These are phyloP conservation scores for Aspidiotus destructor DNA, from an alignment of 2,888 invertebrate species.

Conservation along the genomic window DNA sequence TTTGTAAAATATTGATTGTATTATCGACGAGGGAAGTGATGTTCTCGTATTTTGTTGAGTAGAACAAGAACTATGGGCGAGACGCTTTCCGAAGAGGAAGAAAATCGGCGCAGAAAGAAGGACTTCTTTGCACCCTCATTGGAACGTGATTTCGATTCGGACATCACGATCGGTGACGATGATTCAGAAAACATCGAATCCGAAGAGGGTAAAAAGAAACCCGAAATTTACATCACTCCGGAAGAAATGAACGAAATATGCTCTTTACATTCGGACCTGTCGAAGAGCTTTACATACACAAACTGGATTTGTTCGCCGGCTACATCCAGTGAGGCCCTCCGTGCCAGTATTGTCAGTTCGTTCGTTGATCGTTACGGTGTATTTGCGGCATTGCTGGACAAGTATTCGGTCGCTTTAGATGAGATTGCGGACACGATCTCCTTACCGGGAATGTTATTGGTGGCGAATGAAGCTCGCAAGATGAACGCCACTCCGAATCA, in stretches of 20 bases:
- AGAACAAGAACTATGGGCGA: constrained; percentile 43
- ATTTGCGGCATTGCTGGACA: constrained; percentile 49
- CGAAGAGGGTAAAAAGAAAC: constrained; percentile 38
- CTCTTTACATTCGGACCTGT: constrained; percentile 52
- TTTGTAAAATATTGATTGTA: too few relatives aligned
- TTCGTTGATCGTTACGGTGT: constrained; percentile 47
- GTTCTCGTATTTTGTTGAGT: constrained; percentile 10
- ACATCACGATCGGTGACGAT: constrained; percentile 47
- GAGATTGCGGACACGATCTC: constrained; percentile 48
- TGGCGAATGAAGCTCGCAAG: constrained; percentile 46
- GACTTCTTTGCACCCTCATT: constrained; percentile 54
- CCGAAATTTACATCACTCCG: constrained; percentile 40
- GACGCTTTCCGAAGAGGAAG: constrained; percentile 56
- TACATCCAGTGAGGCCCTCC: neutral
- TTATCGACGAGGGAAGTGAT: too few relatives aligned
- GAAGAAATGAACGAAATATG: constrained; percentile 53
- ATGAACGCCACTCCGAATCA: constrained; percentile 17
- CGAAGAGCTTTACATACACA: constrained; percentile 47
- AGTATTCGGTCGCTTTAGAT: constrained; percentile 48
- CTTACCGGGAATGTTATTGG: constrained; percentile 51
- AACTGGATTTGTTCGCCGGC: constrained; percentile 49
- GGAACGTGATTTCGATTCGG: constrained; percentile 60
- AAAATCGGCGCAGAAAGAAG: constrained; percentile 54
- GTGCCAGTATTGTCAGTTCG: constrained; percentile 23
- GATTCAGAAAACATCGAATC: constrained; percentile 38